These are phyloP conservation scores for Rhinichthys klamathensis DNA, from an alignment of 2,113 vertebrate genomes.

Conservation along the genomic window DNA sequence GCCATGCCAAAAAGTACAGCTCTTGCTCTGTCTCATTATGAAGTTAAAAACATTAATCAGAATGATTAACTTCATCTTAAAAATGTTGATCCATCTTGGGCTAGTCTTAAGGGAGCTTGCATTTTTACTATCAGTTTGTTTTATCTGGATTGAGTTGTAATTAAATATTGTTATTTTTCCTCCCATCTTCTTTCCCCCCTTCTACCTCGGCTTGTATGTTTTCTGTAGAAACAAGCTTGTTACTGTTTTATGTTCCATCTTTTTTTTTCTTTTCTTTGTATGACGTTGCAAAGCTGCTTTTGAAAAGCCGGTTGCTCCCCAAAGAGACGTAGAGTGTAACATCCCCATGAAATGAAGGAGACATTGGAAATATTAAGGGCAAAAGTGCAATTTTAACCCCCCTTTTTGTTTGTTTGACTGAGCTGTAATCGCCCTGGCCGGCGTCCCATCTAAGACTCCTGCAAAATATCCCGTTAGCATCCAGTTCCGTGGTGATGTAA, in stretches of 20 bases:
- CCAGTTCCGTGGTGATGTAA: slow-evolving; percentile 24
- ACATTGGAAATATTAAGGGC: slow-evolving; percentile 46
- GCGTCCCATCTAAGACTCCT: slow-evolving; percentile 27
- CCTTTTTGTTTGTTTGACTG: background rate
- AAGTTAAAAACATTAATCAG: slow-evolving; percentile 29
- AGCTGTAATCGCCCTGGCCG: slow-evolving; percentile 1
- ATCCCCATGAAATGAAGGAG: slow-evolving; percentile 28
- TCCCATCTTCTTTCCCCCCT: background rate
- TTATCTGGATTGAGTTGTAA: slow-evolving; percentile 43
- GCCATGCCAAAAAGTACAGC: slow-evolving; percentile 49
- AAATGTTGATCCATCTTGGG: slow-evolving; percentile 52
- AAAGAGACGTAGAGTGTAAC: slow-evolving; percentile 25
- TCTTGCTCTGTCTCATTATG: slow-evolving; percentile 24
- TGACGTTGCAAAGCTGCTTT: slow-evolving; percentile 5
- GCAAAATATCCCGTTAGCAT: slow-evolving; percentile 14
- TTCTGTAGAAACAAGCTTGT: slow-evolving; percentile 20
- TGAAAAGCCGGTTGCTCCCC: slow-evolving; percentile 12
- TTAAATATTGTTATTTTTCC: slow-evolving; percentile 26
- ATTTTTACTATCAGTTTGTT: slow-evolving; percentile 49
- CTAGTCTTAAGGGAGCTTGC: slow-evolving; percentile 62
- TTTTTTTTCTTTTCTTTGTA: background rate
- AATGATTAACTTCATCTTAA: slow-evolving; percentile 7
- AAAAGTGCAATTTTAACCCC: slow-evolving; percentile 55
- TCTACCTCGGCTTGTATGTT: slow-evolving; percentile 14
- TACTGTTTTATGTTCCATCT: slow-evolving; percentile 17